Conservation (phyloP, 2,113 vertebrate species). For the Panthera tigris region DNA sequence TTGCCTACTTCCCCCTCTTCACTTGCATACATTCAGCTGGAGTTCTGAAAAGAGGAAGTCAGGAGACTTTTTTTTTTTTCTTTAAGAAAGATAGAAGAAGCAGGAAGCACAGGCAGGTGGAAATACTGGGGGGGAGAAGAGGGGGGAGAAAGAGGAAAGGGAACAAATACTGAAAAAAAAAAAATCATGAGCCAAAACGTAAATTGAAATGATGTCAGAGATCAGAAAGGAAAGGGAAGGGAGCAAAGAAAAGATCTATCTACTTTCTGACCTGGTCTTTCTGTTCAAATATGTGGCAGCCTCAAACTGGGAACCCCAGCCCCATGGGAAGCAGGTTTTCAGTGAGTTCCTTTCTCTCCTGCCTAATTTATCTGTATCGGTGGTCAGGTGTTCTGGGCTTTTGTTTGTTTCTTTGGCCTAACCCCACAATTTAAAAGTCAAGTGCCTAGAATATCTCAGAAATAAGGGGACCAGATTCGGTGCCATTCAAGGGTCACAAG, state of each 20-base stretch:
- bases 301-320: background rate
- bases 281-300: background rate
- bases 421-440: constrained; percentile 43
- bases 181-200: background rate
- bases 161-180: background rate
- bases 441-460: background rate
- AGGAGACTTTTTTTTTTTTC: background rate
- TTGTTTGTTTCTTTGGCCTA: constrained; percentile 5
- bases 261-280: background rate
- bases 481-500: background rate
- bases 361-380: background rate
- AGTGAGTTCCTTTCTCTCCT: background rate
- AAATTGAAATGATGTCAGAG: constrained; percentile 9
- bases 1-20: constrained; percentile 50
- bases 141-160: background rate
- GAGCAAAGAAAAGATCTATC: background rate
- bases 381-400: background rate
- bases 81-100: constrained; percentile 28
- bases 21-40: constrained; percentile 31
- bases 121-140: background rate
- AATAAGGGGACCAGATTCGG: background rate
- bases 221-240: background rate
- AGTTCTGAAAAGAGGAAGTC: constrained; percentile 57
- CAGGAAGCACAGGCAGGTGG: constrained; percentile 38
- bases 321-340: background rate